phyloP scores from a whole-genome alignment of 2,888 invertebrate genomes.

The Lasioglossum malachurum region DNA sequence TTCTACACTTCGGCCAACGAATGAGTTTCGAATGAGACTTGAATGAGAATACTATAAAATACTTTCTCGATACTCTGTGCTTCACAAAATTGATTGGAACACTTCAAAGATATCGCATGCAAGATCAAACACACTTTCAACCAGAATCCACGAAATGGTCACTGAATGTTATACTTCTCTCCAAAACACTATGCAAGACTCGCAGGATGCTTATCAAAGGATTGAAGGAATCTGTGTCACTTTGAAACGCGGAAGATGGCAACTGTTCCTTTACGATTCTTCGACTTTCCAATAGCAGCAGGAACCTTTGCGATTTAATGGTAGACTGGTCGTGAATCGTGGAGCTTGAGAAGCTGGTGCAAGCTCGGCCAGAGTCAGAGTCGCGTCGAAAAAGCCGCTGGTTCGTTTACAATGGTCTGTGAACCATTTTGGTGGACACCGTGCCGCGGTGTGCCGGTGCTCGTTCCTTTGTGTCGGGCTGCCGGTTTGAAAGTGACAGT shows the following conservation, averaged over 20 bases:
- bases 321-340: neutral
- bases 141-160: neutral
- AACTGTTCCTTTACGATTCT: neutral
- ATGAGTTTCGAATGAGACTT: neutral
- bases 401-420: neutral
- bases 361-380: neutral
- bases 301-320: neutral
- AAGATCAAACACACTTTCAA: neutral
- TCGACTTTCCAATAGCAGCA: neutral
- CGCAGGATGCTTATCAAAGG: neutral
- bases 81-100: neutral
- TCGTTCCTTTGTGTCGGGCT: slow-evolving; percentile 78
- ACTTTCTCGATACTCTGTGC: neutral
- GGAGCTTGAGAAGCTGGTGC: neutral
- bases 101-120: neutral
- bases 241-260: neutral
- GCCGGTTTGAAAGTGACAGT: slow-evolving; percentile 84
- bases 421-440: slow-evolving; percentile 53
- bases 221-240: neutral
- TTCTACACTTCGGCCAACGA: neutral
- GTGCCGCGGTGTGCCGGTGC: slow-evolving; percentile 27
- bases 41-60: neutral
- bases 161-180: neutral
- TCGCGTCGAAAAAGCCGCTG: neutral
- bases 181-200: neutral